Conservation (phyloP, 2,888 invertebrate genomes). For the Lycocerus yunnanus region DNA sequence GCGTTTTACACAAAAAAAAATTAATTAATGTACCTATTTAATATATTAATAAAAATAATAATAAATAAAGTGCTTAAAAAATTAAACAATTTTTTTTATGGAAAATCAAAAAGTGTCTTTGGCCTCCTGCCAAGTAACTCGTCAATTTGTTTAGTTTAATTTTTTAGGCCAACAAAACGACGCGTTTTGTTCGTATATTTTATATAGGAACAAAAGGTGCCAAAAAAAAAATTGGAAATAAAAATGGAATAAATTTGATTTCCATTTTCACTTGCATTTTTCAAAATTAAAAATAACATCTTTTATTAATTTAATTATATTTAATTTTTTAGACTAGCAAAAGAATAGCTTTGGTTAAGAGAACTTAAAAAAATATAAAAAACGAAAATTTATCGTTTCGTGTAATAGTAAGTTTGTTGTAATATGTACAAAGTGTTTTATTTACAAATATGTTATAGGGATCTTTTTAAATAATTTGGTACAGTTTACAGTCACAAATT, state of each 20-base stretch:
- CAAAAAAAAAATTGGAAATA: not conserved
- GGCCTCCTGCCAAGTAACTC: not conserved
- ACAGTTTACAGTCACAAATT: constrained; percentile 54
- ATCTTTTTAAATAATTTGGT: constrained; percentile 35
- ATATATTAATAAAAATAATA: constrained; percentile 40
- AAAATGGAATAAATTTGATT: not conserved
- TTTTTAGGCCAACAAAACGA: not conserved
- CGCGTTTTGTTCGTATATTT: constrained; percentile 21
- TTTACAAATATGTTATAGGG: constrained; percentile 33
- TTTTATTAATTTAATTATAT: not conserved
- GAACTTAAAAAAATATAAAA: constrained; percentile 30
- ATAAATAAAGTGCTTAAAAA: constrained; percentile 12
- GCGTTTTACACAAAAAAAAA: constrained; percentile 9
- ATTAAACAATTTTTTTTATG: constrained; percentile 1
- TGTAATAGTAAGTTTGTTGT: constrained; percentile 14
- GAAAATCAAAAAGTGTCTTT: not conserved
- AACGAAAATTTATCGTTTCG: constrained; percentile 8
- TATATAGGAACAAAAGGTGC: constrained; percentile 30
- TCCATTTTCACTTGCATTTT: not conserved
- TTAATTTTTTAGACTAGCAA: constrained; percentile 48
- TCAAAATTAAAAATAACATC: not conserved
- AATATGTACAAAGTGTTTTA: constrained; percentile 28
- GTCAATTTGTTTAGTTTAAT: not conserved
- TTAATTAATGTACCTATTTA: constrained; percentile 52
- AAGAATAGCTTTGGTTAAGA: constrained; percentile 51